Percentiles rank a stretch among this genome's conserved stretches.
These are phyloP conservation scores for Pachycephus smyrnensis DNA, from an alignment of 2,888 invertebrate genomes.

Conservation along the genomic window DNA sequence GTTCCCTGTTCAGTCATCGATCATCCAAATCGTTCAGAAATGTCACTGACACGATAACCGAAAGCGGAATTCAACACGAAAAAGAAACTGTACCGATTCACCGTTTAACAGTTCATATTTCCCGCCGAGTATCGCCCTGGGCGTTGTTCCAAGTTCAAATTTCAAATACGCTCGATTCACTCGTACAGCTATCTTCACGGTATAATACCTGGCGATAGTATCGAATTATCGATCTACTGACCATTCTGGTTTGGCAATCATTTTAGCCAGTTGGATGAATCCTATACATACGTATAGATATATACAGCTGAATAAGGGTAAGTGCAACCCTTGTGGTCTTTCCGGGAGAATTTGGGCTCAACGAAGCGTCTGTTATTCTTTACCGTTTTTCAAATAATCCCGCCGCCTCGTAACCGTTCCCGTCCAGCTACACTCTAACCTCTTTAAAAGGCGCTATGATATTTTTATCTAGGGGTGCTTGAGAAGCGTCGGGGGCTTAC, in stretches of 20 bases:
- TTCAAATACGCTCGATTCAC: neutral
- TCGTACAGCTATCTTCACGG: neutral
- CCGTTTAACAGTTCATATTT: neutral
- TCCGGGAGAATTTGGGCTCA: neutral
- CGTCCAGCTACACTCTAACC: neutral
- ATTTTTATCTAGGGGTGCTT: slow-evolving; percentile 12
- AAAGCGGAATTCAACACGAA: neutral
- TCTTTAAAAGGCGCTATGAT: neutral
- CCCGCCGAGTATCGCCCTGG: neutral
- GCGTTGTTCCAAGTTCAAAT: neutral
- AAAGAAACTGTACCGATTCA: neutral
- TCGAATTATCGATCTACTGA: neutral
- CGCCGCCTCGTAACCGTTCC: neutral
- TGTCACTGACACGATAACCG: neutral
- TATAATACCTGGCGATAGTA: neutral
- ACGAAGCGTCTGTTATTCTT: neutral
- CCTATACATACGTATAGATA: neutral
- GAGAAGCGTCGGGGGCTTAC: slow-evolving; percentile 20
- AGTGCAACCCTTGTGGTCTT: neutral
- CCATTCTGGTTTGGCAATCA: neutral
- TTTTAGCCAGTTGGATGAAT: neutral
- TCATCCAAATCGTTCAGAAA: neutral
- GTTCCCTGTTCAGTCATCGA: neutral
- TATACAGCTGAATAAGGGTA: neutral
- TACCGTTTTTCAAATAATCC: neutral